phyloP scores from a whole-genome alignment of 2,888 invertebrate species.

The Dendrolimus houi region DNA sequence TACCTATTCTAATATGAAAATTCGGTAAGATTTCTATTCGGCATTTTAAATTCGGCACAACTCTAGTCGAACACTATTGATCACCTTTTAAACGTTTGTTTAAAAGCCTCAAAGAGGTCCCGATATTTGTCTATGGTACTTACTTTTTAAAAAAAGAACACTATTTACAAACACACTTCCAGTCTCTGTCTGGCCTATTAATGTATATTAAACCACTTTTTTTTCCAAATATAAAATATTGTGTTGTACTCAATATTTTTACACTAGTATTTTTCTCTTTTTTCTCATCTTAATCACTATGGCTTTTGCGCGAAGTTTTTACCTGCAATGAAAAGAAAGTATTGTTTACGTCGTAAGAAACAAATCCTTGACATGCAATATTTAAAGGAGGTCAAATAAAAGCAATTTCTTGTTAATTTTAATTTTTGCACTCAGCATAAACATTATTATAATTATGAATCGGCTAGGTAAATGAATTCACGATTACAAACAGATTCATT shows the following conservation, averaged over 20 bases:
- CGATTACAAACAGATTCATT: too few relatives aligned
- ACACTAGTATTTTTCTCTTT: slow-evolving; percentile 1
- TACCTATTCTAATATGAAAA: too few relatives aligned
- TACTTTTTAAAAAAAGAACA: slow-evolving; percentile 4
- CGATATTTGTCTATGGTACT: slow-evolving; percentile 11
- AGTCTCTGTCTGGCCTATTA: neutral
- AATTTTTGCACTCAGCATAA: too few relatives aligned
- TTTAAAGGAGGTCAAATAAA: slow-evolving; percentile 26
- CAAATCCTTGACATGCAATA: neutral
- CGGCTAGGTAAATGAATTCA: too few relatives aligned
- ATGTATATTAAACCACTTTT: too few relatives aligned
- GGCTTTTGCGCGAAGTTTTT: neutral
- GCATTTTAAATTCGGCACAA: neutral
- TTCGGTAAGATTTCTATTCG: too few relatives aligned
- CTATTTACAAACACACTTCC: neutral
- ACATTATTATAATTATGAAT: too few relatives aligned
- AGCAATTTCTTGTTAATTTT: neutral
- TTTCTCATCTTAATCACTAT: neutral
- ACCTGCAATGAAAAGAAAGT: slow-evolving; percentile 1
- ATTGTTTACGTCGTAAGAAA: neutral
- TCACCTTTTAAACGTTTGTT: slow-evolving; percentile 42
- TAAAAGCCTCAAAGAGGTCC: slow-evolving; percentile 13
- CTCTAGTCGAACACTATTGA: slow-evolving; percentile 55
- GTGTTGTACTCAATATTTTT: too few relatives aligned
- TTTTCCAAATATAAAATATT: too few relatives aligned